phyloP scores from a whole-genome alignment of 2,888 invertebrate species.

The Platycheirus albimanus region DNA sequence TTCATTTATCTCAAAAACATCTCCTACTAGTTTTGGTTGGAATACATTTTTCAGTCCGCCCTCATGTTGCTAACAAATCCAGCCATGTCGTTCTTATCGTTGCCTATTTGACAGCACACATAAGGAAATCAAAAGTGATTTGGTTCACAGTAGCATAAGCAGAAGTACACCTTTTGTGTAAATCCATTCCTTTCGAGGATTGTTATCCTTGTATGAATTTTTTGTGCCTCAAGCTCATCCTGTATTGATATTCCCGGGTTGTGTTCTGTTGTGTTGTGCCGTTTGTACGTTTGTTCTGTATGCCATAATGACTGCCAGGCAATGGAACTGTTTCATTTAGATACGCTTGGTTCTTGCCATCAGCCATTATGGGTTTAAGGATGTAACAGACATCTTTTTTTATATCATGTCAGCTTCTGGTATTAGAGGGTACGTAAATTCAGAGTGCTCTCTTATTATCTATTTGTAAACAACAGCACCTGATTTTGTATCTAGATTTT shows the following conservation, averaged over 20 bases:
- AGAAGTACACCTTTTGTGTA: slow-evolving; percentile 34
- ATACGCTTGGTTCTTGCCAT: slow-evolving; percentile 53
- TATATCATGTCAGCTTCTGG: slow-evolving; percentile 22
- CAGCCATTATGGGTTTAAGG: slow-evolving; percentile 46
- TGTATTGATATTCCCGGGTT: slow-evolving; percentile 57
- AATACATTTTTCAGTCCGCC: too few species aligned
- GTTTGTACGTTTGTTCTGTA: slow-evolving; percentile 14
- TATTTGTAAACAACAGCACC: slow-evolving; percentile 68
- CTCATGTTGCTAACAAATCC: neutral
- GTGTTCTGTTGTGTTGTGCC: slow-evolving; percentile 44
- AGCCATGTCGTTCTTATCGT: slow-evolving; percentile 17
- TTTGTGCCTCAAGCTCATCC: slow-evolving; percentile 29
- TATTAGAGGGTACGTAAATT: slow-evolving; percentile 44
- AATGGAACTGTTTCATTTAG: slow-evolving; percentile 53
- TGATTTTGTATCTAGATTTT: slow-evolving; percentile 54
- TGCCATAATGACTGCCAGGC: slow-evolving; percentile 37
- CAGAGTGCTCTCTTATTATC: slow-evolving; percentile 67
- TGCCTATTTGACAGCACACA: slow-evolving; percentile 21
- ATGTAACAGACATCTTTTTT: slow-evolving; percentile 37
- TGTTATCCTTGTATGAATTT: slow-evolving; percentile 39
- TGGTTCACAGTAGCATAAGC: slow-evolving; percentile 23
- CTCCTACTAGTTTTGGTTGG: too few species aligned
- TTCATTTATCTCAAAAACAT: too few species aligned
- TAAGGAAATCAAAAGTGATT: slow-evolving; percentile 48
- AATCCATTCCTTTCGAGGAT: slow-evolving; percentile 29